Base-by-base conservation (phyloP, 2,113 vertebrate genomes). In the Lepisosteus oculatus region DNA sequence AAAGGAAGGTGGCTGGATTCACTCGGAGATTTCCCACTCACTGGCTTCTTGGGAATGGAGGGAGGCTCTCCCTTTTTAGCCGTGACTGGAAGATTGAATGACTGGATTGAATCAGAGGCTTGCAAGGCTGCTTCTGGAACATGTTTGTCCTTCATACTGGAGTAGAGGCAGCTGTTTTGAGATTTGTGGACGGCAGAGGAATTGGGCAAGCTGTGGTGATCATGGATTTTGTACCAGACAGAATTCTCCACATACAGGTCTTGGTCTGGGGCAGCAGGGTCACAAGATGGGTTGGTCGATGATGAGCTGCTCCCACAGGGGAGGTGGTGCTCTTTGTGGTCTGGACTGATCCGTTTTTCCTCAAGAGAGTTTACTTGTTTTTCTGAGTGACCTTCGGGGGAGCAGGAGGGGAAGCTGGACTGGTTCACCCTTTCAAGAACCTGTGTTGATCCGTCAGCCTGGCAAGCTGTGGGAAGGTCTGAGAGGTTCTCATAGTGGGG, bases 1-100 rank as follows among this genome's bases (percentile, higher is more conserved):
- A 97, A 93, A 2, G 94, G 93, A 63, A 92, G 90, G 54, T 80
- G 85, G 65, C 92, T 88, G 15, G 91, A 88, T 29, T 96, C 95
- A 0, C 83, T 85, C 45, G 82, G 90, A 44, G 91, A 57, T 65
- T 92, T 92, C 1, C 75, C 84, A 0, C 85, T 64, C 0, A 56
- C 69, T 0, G 81, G 84, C 72, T 91, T 90, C 79, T 91, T 93
- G 5, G 91, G 83, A 42, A 92, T 89, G 42, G 89, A 86, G 0
- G 85, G 87, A 0, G 77, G 78, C 14, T 87, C 85, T 0, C 15
- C 78, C 73, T 81, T 85, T 63, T 83, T 79, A 51, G 67, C 11
- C 1, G 76, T 78, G 64, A 9, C 76, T 0, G 83, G 78, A 2
- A 81, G 81, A 7, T n/a, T 54, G 8, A 17, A 17, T 8, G 8